phyloP scores from a whole-genome alignment of 2,888 invertebrate species.

The Cryptophagus acutangulus region DNA sequence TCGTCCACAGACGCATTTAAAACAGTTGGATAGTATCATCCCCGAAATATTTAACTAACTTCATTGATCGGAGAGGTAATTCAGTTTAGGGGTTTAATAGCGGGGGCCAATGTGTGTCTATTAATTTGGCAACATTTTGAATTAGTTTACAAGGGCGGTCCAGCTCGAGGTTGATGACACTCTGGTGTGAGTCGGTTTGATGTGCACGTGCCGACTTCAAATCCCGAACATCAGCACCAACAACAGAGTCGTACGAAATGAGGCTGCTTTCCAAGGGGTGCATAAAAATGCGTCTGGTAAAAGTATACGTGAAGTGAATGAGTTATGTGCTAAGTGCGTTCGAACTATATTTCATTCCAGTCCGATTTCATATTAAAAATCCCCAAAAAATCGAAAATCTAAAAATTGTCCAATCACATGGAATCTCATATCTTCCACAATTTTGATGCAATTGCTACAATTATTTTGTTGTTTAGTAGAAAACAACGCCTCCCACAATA shows the following conservation, averaged over 20 bases:
- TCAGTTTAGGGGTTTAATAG: neutral
- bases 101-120: constrained; percentile 5
- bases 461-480: no score
- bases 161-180: constrained; percentile 7
- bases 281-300: constrained; percentile 18
- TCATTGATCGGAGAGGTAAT: constrained; percentile 8
- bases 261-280: constrained; percentile 6
- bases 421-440: no score
- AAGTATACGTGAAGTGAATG: constrained; percentile 20
- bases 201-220: constrained; percentile 5
- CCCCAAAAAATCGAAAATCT: no score
- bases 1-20: neutral
- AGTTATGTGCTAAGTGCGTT: constrained; percentile 11
- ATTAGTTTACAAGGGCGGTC: constrained; percentile 6
- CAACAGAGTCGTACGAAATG: neutral
- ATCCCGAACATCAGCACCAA: constrained; percentile 2
- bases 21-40: no score
- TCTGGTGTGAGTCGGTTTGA: neutral
- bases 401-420: no score
- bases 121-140: constrained; percentile 7
- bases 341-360: constrained; percentile 10
- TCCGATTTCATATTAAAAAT: no score
- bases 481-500: no score
- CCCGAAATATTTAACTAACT: no score
- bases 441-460: no score